These are phyloP conservation scores for Trichonephila clavipes DNA, from an alignment of 1,140 invertebrate genomes.

Conservation along the genomic window DNA sequence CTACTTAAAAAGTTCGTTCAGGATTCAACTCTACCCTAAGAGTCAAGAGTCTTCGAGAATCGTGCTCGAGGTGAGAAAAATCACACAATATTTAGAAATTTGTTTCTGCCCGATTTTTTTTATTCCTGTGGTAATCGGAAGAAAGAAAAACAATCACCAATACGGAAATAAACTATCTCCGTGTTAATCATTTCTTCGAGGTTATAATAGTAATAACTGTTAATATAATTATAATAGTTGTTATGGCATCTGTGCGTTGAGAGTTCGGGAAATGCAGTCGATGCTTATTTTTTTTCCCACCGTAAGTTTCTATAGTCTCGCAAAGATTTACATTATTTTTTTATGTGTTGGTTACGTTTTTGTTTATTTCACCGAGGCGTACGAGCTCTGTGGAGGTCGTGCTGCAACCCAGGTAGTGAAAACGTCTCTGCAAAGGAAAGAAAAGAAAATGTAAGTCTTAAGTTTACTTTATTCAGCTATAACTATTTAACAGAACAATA, in stretches of 20 bases:
- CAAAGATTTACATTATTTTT: background rate
- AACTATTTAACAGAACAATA: too few relatives aligned
- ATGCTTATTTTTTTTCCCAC: slow-evolving; percentile 14
- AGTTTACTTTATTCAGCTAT: too few relatives aligned
- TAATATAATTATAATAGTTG: slow-evolving; percentile 37
- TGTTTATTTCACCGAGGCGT: slow-evolving; percentile 70
- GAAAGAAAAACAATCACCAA: slow-evolving; percentile 31
- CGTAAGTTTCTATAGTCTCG: background rate
- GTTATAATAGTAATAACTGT: slow-evolving; percentile 55
- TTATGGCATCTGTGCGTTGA: slow-evolving; percentile 66
- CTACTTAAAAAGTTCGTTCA: slow-evolving; percentile 36
- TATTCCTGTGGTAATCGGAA: background rate
- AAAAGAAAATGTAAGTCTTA: too few relatives aligned
- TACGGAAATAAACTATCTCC: background rate
- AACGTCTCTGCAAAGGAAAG: slow-evolving; percentile 49
- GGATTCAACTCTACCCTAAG: background rate
- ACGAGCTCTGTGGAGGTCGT: slow-evolving; percentile 67
- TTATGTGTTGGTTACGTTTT: background rate
- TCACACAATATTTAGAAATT: background rate
- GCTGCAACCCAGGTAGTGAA: slow-evolving; percentile 71
- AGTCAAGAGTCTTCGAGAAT: background rate
- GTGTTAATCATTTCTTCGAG: background rate
- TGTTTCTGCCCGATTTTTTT: background rate
- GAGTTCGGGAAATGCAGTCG: slow-evolving; percentile 62
- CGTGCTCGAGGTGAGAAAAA: background rate